Conservation (phyloP, 1,140 invertebrate genomes). For the Cydia strobilella region DNA sequence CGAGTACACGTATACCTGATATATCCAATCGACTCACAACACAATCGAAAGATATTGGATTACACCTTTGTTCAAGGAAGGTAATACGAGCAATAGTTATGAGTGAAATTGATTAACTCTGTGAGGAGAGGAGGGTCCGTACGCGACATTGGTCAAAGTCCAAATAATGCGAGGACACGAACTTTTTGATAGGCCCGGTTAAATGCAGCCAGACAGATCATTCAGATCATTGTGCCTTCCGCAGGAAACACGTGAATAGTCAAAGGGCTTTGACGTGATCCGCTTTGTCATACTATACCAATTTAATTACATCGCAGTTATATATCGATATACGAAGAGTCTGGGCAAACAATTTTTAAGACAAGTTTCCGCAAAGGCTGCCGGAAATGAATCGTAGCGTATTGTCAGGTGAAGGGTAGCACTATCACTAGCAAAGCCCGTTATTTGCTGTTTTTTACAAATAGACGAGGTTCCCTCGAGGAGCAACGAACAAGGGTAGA, state of each 20-base stretch:
- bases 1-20: too few relatives aligned
- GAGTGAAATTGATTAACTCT: constrained; percentile 56
- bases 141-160: constrained; percentile 58
- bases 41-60: constrained; percentile 41
- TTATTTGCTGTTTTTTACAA: constrained; percentile 70
- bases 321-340: constrained; percentile 4
- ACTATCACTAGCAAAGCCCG: constrained; percentile 63
- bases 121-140: constrained; percentile 34
- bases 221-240: constrained; percentile 57
- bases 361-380: constrained; percentile 50
- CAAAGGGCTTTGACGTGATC: constrained; percentile 61
- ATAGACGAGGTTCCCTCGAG: constrained; percentile 49
- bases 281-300: constrained; percentile 43
- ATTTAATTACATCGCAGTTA: constrained; percentile 36
- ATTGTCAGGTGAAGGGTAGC: constrained; percentile 50
- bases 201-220: constrained; percentile 60
- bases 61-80: constrained; percentile 41
- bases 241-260: constrained; percentile 54
- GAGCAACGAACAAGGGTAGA: constrained; percentile 41
- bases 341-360: constrained; percentile 24
- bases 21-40: constrained; percentile 19
- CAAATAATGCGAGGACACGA: constrained; percentile 52
- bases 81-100: constrained; percentile 49
- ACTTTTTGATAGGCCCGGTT: constrained; percentile 57
- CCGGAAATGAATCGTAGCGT: constrained; percentile 64